Percentiles rank a stretch among this genome's conserved stretches.
Conservation (phyloP, 2,113 vertebrate species). For the Sander lucioperca region DNA sequence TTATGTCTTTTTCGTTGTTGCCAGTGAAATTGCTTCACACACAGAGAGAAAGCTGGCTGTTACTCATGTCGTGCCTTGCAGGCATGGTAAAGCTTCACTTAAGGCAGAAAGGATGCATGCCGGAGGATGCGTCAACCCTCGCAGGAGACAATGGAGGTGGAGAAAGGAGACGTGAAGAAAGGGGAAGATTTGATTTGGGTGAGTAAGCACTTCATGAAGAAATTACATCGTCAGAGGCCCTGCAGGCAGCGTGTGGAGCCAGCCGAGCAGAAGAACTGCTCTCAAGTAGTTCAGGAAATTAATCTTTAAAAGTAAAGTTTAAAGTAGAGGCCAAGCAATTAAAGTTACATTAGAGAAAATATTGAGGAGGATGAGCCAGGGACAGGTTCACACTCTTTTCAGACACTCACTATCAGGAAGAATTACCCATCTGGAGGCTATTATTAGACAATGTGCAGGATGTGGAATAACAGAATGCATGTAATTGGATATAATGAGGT, state of each 20-base stretch:
- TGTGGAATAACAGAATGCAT: conserved; percentile 23
- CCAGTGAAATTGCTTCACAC: conserved; percentile 3
- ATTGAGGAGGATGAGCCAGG: conserved; percentile 38
- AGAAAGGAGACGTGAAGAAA: background rate
- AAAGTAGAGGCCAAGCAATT: conserved; percentile 56
- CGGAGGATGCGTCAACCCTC: background rate
- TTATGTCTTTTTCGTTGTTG: background rate
- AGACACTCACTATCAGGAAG: background rate
- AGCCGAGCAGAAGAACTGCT: conserved; percentile 29
- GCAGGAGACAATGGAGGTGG: background rate
- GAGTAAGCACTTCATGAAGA: conserved; percentile 51
- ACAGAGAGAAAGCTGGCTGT: background rate
- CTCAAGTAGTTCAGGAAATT: conserved; percentile 41
- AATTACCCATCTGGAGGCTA: conserved; percentile 9
- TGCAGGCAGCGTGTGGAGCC: conserved; percentile 14
- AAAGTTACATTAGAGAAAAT: conserved; percentile 55
- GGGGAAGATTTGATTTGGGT: conserved; percentile 39
- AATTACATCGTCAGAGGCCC: conserved; percentile 16
- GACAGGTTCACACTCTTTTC: conserved; percentile 8
- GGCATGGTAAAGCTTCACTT: background rate
- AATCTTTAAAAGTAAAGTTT: conserved; percentile 57
- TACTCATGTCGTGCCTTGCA: background rate
- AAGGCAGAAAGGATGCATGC: background rate
- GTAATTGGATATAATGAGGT: conserved; percentile 34
- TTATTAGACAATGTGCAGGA: conserved; percentile 27